Conservation (phyloP, 2,113 vertebrate genomes). For the Rissa tridactyla region DNA sequence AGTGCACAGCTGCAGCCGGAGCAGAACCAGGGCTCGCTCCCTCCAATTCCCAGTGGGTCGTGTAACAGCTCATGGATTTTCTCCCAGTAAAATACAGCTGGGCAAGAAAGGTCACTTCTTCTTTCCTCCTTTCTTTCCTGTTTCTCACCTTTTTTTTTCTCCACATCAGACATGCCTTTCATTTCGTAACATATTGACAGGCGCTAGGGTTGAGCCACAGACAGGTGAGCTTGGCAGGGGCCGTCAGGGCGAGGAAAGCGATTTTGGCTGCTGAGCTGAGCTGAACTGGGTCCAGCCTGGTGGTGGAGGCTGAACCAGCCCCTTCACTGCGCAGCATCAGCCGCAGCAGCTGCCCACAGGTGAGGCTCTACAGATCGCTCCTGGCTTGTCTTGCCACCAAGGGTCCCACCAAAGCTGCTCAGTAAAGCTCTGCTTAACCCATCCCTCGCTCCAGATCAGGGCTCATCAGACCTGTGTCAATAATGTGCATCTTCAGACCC, state of each 20-base stretch:
- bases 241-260: rapidly evolving
- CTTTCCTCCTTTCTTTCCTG: not conserved
- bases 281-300: not conserved
- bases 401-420: not conserved
- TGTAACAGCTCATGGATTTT: not conserved
- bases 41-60: rapidly evolving
- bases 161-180: not conserved
- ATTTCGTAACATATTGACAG: not conserved
- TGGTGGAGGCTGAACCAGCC: rapidly evolving
- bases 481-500: not conserved
- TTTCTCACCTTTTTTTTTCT: not conserved
- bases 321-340: not conserved
- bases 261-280: not conserved
- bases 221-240: not conserved
- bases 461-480: not conserved
- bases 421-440: not conserved
- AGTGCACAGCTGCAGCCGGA: not conserved
- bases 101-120: not conserved
- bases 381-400: rapidly evolving
- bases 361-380: rapidly evolving
- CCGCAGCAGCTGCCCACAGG: not conserved
- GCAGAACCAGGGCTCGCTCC: not conserved
- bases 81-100: not conserved
- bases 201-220: not conserved
- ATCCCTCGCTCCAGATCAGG: not conserved